Conservation (phyloP, 2,797 vertebrate genomes). For the Pelodytes ibericus region DNA sequence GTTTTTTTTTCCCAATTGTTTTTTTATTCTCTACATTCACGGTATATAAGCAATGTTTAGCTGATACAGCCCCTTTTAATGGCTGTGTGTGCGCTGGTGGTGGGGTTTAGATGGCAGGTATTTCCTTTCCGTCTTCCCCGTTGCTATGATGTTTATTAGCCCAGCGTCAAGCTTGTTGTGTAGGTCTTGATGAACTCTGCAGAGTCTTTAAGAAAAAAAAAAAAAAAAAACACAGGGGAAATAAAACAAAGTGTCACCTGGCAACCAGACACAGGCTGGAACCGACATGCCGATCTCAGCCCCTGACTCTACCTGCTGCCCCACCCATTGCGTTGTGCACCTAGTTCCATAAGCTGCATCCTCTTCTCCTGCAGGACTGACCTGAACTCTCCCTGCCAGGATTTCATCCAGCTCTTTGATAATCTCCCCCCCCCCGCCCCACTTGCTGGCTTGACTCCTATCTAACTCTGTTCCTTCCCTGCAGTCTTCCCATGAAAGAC, state of each 20-base stretch:
- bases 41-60: no score
- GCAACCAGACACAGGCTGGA: constrained; percentile 38
- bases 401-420: background rate
- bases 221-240: constrained; percentile 41
- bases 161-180: background rate
- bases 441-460: no score
- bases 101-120: no score
- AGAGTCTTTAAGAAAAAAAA: constrained; percentile 6
- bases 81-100: no score
- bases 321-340: background rate
- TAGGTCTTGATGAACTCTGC: background rate
- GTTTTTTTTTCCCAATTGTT: no score
- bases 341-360: no score
- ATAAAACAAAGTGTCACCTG: constrained; percentile 37
- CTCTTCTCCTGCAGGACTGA: background rate
- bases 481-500: no score
- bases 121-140: no score
- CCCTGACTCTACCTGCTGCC: constrained; percentile 17
- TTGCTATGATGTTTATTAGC: background rate
- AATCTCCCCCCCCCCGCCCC: no score
- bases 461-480: no score
- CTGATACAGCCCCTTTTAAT: no score
- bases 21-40: no score
- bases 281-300: constrained; percentile 7
- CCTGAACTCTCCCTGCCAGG: background rate